These are phyloP conservation scores for Andinoacara biseriatus DNA, from an alignment of 2,113 vertebrate species.

Conservation along the genomic window DNA sequence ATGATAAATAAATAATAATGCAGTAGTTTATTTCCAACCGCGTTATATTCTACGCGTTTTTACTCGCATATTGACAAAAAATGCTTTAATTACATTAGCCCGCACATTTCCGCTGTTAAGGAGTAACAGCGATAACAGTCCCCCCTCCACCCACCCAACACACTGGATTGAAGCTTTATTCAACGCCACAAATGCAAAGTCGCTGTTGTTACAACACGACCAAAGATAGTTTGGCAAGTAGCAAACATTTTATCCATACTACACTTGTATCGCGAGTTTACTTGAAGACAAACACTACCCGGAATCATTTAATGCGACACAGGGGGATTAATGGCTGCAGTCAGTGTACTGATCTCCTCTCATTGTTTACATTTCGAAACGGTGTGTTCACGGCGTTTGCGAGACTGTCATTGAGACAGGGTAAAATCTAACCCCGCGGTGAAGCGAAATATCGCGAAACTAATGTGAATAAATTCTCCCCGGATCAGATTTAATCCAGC, in stretches of 20 bases:
- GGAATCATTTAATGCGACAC: constrained; percentile 77
- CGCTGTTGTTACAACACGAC: background rate
- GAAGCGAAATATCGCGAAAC: background rate
- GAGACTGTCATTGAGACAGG: constrained; percentile 33
- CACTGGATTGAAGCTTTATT: background rate
- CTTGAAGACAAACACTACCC: constrained; percentile 44
- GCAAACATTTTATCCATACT: background rate
- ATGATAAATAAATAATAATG: background rate
- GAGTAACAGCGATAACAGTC: constrained; percentile 64
- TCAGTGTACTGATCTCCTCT: constrained; percentile 64
- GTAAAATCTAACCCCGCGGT: background rate
- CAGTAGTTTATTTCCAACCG: rapidly evolving
- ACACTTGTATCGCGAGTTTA: background rate
- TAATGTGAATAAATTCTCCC: background rate
- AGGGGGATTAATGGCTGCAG: constrained; percentile 78
- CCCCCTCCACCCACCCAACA: constrained; percentile 24
- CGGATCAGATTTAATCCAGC: constrained; percentile 6
- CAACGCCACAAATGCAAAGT: background rate
- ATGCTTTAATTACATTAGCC: background rate
- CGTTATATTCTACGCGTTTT: background rate
- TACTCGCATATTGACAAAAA: background rate
- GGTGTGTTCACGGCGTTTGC: constrained; percentile 27
- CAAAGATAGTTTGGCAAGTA: rapidly evolving
- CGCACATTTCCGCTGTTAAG: constrained; percentile 34
- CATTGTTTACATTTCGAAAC: constrained; percentile 79